Base-by-base conservation (phyloP, 1,140 invertebrate species). In the Amphibalanus amphitrite region DNA sequence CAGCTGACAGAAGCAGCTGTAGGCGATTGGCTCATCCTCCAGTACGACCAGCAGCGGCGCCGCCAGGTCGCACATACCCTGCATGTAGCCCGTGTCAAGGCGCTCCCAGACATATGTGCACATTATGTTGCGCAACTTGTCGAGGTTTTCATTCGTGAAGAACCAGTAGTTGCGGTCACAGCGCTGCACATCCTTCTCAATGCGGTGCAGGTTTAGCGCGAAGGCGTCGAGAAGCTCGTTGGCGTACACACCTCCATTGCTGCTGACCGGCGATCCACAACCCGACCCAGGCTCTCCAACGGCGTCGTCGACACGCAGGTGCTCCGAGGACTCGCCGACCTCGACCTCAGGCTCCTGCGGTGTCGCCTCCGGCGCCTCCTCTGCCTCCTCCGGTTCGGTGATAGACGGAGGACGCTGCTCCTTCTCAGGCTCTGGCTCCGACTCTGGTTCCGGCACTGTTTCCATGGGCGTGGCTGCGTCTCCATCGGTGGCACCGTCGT, bases 41-140 rank as follows among this genome's bases (percentile, higher is more conserved):
- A 95, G 89, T 73, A 93, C 89, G 0, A 96, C 94, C 6, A 97
- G 84, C 6, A 97, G 82, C 0, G 95, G 94, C 23, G 94, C 95
- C 0, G 90, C 91, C 67, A 97, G 83, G 82, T 97, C 95, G 81
- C 94, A 97, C 93, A 97, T 97, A 80, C 94, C 89, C 80, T 81
- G 80, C 71, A 81, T 78, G 73, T 81, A 81, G 13, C 94, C 94
- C 70, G 91, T 86, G 68, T 95, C 91, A 74, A 96, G 81, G 77
- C 96, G 90, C 79, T 95, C 90, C 92, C 93, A 97, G 29, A 97
- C 93, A 82, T 93, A 93, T 86, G 93, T 97, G 87, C 92, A 95
- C 89, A 97, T 97, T 67, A 97, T 88, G 82, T 96, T 95, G 67
- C 93, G 83, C n/a, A 97, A 81, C 80, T 95, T 95, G 74, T 96